phyloP scores from a whole-genome alignment of 2,797 vertebrate genomes.

The Spinibarbus caldwelli region DNA sequence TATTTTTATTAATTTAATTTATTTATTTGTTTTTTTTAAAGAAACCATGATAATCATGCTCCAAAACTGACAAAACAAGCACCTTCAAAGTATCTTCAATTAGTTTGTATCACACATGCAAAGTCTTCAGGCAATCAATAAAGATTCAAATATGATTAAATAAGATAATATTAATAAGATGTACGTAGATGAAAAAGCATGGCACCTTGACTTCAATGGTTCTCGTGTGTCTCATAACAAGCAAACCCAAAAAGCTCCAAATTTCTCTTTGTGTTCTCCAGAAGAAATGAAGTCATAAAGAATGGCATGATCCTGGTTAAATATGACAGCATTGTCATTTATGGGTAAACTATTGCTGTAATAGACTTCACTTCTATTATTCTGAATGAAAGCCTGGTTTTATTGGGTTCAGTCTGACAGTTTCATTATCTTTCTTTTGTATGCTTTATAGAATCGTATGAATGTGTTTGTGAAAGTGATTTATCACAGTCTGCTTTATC shows the following conservation, averaged over 20 bases:
- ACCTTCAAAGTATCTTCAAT: neutral
- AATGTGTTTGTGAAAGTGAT: slow-evolving; percentile 15
- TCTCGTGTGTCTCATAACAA: neutral
- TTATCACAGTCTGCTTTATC: neutral
- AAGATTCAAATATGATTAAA: neutral
- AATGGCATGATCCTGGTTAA: neutral
- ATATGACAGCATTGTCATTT: neutral
- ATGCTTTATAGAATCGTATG: no score
- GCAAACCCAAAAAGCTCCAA: neutral
- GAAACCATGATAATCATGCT: neutral
- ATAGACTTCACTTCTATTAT: neutral
- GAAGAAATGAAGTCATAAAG: neutral
- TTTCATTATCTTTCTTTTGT: neutral
- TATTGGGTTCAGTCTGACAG: neutral
- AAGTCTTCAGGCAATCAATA: neutral
- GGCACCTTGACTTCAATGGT: neutral
- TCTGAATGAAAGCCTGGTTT: neutral
- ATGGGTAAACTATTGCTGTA: neutral
- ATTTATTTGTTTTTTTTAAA: neutral
- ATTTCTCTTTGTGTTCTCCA: neutral
- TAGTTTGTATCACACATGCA: neutral
- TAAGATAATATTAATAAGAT: neutral
- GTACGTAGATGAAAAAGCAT: neutral
- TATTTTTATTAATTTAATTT: neutral
- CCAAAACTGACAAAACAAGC: neutral